Percentiles rank a stretch among this genome's conserved stretches.
phyloP scores from a whole-genome alignment of 37 sponge, comb jelly and placozoan species.

The Mnemiopsis leidyi region DNA sequence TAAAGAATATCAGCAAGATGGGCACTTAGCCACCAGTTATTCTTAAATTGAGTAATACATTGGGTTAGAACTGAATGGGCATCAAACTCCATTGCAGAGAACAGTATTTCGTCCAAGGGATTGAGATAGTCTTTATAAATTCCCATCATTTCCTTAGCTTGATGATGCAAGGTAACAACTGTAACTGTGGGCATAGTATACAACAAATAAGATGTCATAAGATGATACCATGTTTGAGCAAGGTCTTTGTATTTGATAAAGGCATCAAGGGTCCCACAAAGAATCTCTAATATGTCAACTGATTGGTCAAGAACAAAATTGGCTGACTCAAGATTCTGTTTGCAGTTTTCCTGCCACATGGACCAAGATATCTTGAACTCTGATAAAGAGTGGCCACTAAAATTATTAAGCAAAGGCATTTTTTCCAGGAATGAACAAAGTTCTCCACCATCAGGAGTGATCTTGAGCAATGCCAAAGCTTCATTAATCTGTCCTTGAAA shows the following conservation, averaged over 20 bases:
- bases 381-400: conserved; percentile 59
- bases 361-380: conserved; percentile 62
- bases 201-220: conserved; percentile 39
- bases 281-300: conserved; percentile 9
- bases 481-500: conserved; percentile 46
- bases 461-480: background rate
- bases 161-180: conserved; percentile 39
- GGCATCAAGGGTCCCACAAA: conserved; percentile 30
- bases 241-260: conserved; percentile 63
- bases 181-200: conserved; percentile 56
- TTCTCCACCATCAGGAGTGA: conserved; percentile 57
- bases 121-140: background rate
- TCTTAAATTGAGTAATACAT: conserved; percentile 28
- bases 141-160: conserved; percentile 50
- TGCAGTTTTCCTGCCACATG: conserved; percentile 56
- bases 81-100: conserved; percentile 64
- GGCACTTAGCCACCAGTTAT: conserved; percentile 58
- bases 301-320: conserved; percentile 50
- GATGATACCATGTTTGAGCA: conserved; percentile 49
- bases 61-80: conserved; percentile 43
- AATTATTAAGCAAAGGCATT: conserved; percentile 49
- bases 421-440: conserved; percentile 12
- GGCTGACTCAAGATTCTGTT: background rate
- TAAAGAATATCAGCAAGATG: conserved; percentile 44
- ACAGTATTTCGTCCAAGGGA: conserved; percentile 45